These are phyloP conservation scores for Trachythela sp. DNA, from an alignment of 64 coral and sea anemone species.

Conservation along the genomic window DNA sequence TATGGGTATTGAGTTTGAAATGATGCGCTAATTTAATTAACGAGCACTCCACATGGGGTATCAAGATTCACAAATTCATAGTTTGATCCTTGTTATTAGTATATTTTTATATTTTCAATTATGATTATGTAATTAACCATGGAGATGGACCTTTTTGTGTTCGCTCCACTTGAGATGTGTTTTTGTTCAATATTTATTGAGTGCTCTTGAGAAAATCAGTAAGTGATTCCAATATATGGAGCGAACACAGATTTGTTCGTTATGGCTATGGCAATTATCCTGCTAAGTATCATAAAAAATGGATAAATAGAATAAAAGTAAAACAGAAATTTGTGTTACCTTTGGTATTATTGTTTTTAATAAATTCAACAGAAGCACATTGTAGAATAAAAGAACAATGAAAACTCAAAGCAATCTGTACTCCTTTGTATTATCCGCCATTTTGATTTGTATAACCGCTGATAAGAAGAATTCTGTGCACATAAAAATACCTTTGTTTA, in stretches of 20 bases:
- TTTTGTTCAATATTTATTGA: neutral
- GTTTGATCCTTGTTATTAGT: no score
- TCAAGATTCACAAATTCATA: neutral
- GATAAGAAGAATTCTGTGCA: no score
- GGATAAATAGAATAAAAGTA: no score
- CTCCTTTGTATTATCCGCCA: no score
- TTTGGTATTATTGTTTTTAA: neutral
- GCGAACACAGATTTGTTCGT: neutral
- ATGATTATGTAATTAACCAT: neutral
- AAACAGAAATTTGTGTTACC: neutral
- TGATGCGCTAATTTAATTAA: neutral
- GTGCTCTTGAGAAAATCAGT: neutral
- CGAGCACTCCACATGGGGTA: neutral
- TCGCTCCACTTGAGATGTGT: neutral
- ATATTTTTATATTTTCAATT: no score
- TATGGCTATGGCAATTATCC: neutral
- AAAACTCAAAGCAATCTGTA: no score
- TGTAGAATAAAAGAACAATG: neutral
- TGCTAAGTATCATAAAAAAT: neutral
- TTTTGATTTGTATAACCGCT: no score
- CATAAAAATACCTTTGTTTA: no score
- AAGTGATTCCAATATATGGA: neutral
- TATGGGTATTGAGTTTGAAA: neutral
- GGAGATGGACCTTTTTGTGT: neutral
- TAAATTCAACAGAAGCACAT: neutral